Evolutionary conservation across 2,888 invertebrate species (phyloP), one percentile per base, ranked within the genome.

Genomic region (Plemyria rubiginata): DNA sequence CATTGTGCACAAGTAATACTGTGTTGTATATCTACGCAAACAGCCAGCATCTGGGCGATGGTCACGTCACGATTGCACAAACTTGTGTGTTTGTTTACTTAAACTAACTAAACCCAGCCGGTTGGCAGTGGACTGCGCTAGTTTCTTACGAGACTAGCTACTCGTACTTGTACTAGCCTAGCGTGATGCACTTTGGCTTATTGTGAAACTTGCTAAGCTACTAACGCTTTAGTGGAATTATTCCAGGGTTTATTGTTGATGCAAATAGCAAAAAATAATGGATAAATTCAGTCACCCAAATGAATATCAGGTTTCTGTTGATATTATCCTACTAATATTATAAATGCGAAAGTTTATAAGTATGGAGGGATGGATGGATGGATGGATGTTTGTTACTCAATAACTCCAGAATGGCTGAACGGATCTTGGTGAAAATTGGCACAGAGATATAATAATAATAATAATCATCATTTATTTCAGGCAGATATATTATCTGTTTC

Each of bases 41-140:
- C 60, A 69, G 75, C 72, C 73, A 78, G 74, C 82, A 83, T 84
- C 83, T 82, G 86, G 76, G 74, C 82, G 74, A 80, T 82, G 81
- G 82, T 80, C 79, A 79, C 82, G 78, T 81, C 78, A 81, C 81
- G 81, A 84, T 82, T 80, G 82, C 78, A 79, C 75, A 72, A 76
- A 76, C 80, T 83, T 79, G 78, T 81, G 76, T 85, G 84, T 87
- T 85, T 85, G 83, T 82, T 82, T 80, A 78, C 77, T 80, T 75
- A 77, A 79, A 81, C 80, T 78, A 82, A 82, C 81, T 76, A 77
- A 74, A 72, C 75, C 73, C 76, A 74, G 75, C 75, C 70, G 71
- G 73, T 66, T 50, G 50, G 57, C 52, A 28, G 36, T 60, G 60
- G 64, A 53, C 50, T 54, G 46, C 15, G 50, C 49, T 32, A 54